Evolutionary conservation across 2,113 vertebrate genomes (phyloP).

Genomic region (Eleginops maclovinus): DNA sequence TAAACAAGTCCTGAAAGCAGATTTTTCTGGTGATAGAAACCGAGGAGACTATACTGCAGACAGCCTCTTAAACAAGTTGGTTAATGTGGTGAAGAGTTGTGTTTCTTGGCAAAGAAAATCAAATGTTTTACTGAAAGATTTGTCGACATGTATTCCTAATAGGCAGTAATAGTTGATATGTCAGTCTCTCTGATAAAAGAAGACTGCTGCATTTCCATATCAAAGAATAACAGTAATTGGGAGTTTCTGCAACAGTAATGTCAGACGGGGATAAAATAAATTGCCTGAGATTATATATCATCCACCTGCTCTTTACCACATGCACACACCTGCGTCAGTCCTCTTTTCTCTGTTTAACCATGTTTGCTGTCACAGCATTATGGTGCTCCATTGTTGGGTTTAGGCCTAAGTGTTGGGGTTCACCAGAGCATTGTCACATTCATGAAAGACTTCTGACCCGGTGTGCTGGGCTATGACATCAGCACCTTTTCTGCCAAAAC

Average conservation of each 20-base stretch:
- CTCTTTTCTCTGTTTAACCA: constrained; percentile 52
- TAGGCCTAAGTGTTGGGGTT: constrained; percentile 62
- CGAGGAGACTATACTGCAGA: not conserved
- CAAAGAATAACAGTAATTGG: constrained; percentile 14
- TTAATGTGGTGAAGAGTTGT: not conserved
- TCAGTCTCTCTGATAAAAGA: not conserved
- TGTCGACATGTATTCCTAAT: constrained; percentile 16
- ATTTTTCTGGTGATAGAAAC: not conserved
- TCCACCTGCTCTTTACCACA: constrained; percentile 49
- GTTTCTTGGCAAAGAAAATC: constrained; percentile 20
- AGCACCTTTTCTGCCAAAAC: constrained; percentile 59
- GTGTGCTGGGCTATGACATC: constrained; percentile 64
- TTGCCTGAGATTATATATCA: constrained; percentile 55
- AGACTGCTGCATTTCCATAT: constrained; percentile 23
- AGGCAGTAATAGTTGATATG: not conserved
- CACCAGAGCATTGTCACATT: constrained; percentile 60
- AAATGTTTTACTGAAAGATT: not conserved
- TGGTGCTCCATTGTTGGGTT: constrained; percentile 46
- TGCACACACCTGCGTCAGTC: constrained; percentile 66
- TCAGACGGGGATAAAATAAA: constrained; percentile 45
- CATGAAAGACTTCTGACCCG: constrained; percentile 55
- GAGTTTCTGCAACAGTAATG: constrained; percentile 33
- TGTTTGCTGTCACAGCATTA: constrained; percentile 71
- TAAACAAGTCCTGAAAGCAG: constrained; percentile 9
- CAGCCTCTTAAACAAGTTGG: constrained; percentile 1